Evolutionary conservation across 2,113 vertebrate species (phyloP), one percentile per base, ranked within the genome.

Genomic region (Aptenodytes forsteri): DNA sequence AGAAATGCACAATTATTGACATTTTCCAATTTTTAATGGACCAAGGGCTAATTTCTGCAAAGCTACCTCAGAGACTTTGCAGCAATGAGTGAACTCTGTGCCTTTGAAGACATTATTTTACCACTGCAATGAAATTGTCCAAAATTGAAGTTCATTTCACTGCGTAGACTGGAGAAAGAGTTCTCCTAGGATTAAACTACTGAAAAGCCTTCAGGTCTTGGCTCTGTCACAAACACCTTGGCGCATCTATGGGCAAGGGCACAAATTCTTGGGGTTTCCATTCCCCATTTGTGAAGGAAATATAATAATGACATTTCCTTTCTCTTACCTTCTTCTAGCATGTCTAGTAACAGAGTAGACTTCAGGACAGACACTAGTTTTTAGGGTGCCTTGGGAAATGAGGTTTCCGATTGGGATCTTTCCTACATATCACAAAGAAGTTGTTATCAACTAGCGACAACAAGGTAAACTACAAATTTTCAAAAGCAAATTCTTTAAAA

Each of bases 281-380:
- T 10, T 40, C 67, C 44, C 27, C 21, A 9, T 8, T 18, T 34
- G n/a, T 7, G 17, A 90, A 76, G 34, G 22, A 49, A 85, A 71
- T 16, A 17, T 3, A 83, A 23, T 11, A 66, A 56, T 5, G 22
- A 4, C 15, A 26, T 38, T 84, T 81, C n/a, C 38, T 16, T 80
- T 44, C 70, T 42, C 55, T 46, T 13, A 2, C 19, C 36, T 62
- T 32, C 52, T 64, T 56, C 47, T 46, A 89, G 59, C 17, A n/a
- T 0, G 2, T 54, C 40, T 40, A 52, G 25, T 11, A 61, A 29
- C 6, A 12, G 36, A 22, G 25, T 0, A 47, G 32, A 19, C 19
- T 73, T 50, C 36, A 81, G 50, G 67, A 80, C 7, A 56, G 34
- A 16, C 16, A 8, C 5, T 5, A 26, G 18, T 32, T 77, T 75